A percentile compares a stretch with the other conserved stretches of the same genome.
These are phyloP conservation scores for Cacoxenus indagator DNA, from an alignment of 2,888 invertebrate genomes.

Conservation along the genomic window DNA sequence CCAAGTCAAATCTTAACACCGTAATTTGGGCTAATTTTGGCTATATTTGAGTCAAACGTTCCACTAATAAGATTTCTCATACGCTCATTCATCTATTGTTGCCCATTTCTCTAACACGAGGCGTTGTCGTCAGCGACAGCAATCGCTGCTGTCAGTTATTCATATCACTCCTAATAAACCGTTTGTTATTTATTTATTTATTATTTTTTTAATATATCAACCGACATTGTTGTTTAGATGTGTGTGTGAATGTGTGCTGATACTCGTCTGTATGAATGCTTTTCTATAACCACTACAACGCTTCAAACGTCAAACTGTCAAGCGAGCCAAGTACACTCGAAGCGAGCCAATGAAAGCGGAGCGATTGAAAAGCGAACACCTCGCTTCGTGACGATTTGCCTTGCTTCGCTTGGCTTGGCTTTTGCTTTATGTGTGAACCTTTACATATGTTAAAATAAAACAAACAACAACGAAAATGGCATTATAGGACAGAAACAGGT, in stretches of 20 bases:
- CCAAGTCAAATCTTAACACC: neutral
- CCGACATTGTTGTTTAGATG: conserved; percentile 19
- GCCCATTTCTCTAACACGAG: neutral
- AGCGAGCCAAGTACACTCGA: conserved; percentile 28
- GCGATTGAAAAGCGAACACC: neutral
- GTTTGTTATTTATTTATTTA: conserved; percentile 42
- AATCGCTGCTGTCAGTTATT: neutral
- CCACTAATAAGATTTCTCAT: neutral
- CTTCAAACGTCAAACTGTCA: conserved; percentile 46
- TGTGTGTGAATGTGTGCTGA: neutral
- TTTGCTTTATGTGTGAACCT: conserved; percentile 7
- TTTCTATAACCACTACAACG: neutral
- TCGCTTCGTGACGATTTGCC: neutral
- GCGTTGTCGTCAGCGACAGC: neutral
- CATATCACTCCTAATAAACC: too few relatives aligned
- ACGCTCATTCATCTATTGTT: neutral
- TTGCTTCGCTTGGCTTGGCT: too few relatives aligned
- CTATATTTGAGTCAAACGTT: neutral
- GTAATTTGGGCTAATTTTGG: neutral
- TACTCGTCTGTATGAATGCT: neutral
- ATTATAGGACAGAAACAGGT: neutral
- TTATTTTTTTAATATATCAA: conserved; percentile 57
- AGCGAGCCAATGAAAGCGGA: conserved; percentile 28
- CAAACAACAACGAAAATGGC: conserved; percentile 33
- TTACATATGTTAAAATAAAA: conserved; percentile 33